These are phyloP conservation scores for Hylaeus anthracinus DNA, from an alignment of 1,140 invertebrate species.

Conservation along the genomic window DNA sequence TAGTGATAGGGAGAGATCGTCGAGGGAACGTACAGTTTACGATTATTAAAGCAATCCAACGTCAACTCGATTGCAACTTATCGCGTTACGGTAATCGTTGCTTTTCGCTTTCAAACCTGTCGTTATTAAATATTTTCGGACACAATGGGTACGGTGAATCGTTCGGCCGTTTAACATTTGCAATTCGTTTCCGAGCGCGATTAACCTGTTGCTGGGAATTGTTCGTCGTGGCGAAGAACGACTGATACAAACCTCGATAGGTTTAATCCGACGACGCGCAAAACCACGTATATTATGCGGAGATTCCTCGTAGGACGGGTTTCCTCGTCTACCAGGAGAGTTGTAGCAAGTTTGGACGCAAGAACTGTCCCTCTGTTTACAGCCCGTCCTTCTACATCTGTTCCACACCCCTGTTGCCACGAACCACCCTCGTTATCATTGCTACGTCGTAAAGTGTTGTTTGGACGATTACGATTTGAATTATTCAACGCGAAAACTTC, in stretches of 20 bases:
- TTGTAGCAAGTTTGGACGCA: slow-evolving; percentile 41
- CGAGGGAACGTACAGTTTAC: too few relatives aligned
- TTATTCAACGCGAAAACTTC: slow-evolving; percentile 14
- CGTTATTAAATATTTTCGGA: slow-evolving; percentile 6
- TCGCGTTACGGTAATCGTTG: background rate
- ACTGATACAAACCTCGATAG: slow-evolving; percentile 49
- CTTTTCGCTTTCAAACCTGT: background rate
- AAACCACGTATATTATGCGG: slow-evolving; percentile 54
- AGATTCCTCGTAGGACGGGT: slow-evolving; percentile 27
- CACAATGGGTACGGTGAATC: slow-evolving; percentile 8
- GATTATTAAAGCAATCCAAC: too few relatives aligned
- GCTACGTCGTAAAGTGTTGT: background rate
- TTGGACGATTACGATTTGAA: slow-evolving; percentile 11
- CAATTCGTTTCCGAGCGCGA: slow-evolving; percentile 49
- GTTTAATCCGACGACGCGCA: slow-evolving; percentile 30
- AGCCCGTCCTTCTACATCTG: background rate
- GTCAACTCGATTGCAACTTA: background rate
- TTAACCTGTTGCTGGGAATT: slow-evolving; percentile 62
- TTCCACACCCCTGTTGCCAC: background rate
- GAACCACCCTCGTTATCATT: background rate
- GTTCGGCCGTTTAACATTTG: slow-evolving; percentile 50
- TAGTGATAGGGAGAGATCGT: too few relatives aligned
- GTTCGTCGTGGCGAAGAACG: slow-evolving; percentile 49
- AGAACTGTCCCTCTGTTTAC: slow-evolving; percentile 12
- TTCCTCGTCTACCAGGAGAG: slow-evolving; percentile 5